Evolutionary conservation across 2,797 vertebrate genomes (phyloP).

Genomic region (Galaxias olidus): DNA sequence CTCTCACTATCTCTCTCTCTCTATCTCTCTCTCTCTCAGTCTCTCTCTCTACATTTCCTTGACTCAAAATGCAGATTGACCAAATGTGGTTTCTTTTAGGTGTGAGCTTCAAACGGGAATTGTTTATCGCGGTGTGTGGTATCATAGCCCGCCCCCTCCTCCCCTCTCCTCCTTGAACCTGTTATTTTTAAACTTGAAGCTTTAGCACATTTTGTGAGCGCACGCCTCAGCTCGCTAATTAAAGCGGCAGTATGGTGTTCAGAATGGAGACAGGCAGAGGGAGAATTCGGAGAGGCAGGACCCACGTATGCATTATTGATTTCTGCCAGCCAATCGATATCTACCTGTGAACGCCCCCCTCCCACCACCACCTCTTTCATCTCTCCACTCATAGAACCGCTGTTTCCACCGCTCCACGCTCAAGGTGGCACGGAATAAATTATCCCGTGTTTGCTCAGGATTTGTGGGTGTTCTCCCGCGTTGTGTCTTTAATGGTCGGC

Average conservation of each 20-base stretch:
- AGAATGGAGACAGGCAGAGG: conserved; percentile 36
- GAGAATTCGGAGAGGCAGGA: conserved; percentile 31
- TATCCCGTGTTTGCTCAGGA: conserved; percentile 34
- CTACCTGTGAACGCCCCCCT: conserved; percentile 13
- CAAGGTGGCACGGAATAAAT: conserved; percentile 41
- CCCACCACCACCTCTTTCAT: not conserved
- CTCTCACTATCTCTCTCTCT: conserved; percentile 45
- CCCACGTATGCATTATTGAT: not conserved
- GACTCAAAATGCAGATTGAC: conserved; percentile 13
- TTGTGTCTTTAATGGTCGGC: conserved; percentile 8
- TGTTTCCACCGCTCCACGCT: conserved; percentile 12
- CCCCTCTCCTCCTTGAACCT: conserved; percentile 29
- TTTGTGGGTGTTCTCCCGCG: conserved; percentile 26
- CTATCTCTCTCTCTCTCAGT: conserved; percentile 45
- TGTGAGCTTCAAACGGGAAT: conserved; percentile 58
- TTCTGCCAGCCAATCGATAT: conserved; percentile 37
- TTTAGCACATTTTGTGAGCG: conserved; percentile 39
- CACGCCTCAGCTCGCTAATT: conserved; percentile 52
- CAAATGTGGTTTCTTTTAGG: conserved; percentile 34
- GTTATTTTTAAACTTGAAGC: conserved; percentile 46
- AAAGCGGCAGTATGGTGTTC: conserved; percentile 52
- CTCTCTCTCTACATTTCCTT: conserved; percentile 1
- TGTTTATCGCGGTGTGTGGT: conserved; percentile 48
- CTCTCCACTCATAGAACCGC: conserved; percentile 17
- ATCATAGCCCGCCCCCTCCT: conserved; percentile 25